These are phyloP conservation scores for Sphenopsis melanotis DNA, from an alignment of 2,797 vertebrate genomes.

Conservation along the genomic window DNA sequence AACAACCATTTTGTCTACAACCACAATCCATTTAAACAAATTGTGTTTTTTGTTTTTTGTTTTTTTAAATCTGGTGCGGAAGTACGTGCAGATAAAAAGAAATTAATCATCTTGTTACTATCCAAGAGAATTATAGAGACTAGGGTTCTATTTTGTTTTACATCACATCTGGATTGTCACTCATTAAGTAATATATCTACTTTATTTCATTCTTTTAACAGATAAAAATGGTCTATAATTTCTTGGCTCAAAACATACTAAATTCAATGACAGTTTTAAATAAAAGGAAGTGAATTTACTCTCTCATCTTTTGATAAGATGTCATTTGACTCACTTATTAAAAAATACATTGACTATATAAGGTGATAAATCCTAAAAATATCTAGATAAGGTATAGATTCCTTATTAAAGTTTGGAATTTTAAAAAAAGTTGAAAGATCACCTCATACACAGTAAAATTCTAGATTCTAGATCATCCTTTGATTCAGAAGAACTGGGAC, in stretches of 20 bases:
- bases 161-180: not conserved
- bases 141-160: not conserved
- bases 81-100: not conserved
- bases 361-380: not conserved
- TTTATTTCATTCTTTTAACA: not conserved
- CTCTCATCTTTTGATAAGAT: not conserved
- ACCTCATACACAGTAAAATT: not conserved
- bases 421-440: not conserved
- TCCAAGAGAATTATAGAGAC: not conserved
- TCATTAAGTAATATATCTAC: not conserved
- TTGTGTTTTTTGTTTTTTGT: accelerated
- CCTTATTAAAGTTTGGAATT: not conserved
- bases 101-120: not conserved
- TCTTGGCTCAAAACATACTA: not conserved
- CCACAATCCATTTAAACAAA: not conserved
- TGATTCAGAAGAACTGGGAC: not conserved
- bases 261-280: not conserved
- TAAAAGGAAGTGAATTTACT: not conserved
- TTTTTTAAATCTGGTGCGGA: not conserved
- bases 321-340: not conserved
- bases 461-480: not conserved
- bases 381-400: not conserved
- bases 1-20: not conserved
- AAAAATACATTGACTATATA: not conserved
- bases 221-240: not conserved